These are phyloP conservation scores for Mesochorus sp. DNA, from an alignment of 2,888 invertebrate genomes.

Conservation along the genomic window DNA sequence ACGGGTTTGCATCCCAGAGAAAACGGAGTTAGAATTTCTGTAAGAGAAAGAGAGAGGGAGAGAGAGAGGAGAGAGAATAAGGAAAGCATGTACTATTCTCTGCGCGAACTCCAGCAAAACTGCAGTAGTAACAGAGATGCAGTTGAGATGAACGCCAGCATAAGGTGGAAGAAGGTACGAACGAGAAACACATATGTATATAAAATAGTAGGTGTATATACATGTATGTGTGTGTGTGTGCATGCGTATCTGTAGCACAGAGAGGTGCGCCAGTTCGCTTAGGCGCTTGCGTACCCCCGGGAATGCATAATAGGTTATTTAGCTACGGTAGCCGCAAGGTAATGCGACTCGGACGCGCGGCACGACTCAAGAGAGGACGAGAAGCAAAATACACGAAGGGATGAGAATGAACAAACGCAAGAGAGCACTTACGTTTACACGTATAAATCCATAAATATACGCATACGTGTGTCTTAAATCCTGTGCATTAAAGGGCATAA, in stretches of 20 bases:
- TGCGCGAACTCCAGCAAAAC: constrained; percentile 28
- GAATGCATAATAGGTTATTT: constrained; percentile 78
- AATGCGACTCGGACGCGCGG: constrained; percentile 64
- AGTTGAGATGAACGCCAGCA: constrained; percentile 12
- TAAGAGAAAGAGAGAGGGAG: constrained; percentile 19
- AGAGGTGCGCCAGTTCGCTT: constrained; percentile 51
- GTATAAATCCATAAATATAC: background rate
- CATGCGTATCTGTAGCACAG: background rate
- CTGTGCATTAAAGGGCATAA: background rate
- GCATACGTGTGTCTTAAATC: too few species aligned
- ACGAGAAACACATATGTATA: constrained; percentile 17
- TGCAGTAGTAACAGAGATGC: constrained; percentile 39
- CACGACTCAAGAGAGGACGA: constrained; percentile 8
- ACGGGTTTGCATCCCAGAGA: constrained; percentile 30
- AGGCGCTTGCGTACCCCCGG: constrained; percentile 49
- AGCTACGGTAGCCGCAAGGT: constrained; percentile 69
- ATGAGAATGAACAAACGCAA: constrained; percentile 30
- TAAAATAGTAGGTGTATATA: too few species aligned
- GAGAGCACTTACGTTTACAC: background rate
- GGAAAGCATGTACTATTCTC: constrained; percentile 9
- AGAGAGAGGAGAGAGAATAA: background rate
- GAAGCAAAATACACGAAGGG: constrained; percentile 13
- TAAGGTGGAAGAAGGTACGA: constrained; percentile 21
- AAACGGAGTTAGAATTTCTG: constrained; percentile 25
- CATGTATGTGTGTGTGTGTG: constrained; percentile 27